Evolutionary conservation across 2,888 invertebrate genomes (phyloP).

Genomic region (Dicyrtomina minuta): DNA sequence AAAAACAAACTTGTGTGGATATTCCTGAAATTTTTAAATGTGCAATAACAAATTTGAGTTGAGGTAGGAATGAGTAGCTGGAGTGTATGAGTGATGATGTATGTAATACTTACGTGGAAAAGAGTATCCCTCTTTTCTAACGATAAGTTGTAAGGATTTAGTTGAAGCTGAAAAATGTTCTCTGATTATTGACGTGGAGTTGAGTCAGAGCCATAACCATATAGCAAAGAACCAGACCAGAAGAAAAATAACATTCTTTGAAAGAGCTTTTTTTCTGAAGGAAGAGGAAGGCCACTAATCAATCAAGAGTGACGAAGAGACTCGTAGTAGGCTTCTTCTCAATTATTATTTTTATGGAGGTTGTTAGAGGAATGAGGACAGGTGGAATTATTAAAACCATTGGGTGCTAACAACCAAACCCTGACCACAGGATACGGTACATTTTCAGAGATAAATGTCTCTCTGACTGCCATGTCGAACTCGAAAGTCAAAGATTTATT

Average conservation of each 20-base stretch:
- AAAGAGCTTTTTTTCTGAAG: conserved; percentile 4
- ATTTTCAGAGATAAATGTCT: conserved; percentile 37
- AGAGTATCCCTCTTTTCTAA: too few relatives aligned
- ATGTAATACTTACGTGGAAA: too few relatives aligned
- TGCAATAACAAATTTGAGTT: background rate
- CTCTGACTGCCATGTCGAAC: conserved; percentile 35
- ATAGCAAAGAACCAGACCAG: too few relatives aligned
- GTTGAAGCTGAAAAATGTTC: too few relatives aligned
- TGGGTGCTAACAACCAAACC: conserved; percentile 40
- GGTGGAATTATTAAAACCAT: conserved; percentile 38
- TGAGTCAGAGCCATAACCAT: background rate
- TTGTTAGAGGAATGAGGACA: conserved; percentile 34
- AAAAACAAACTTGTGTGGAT: too few relatives aligned
- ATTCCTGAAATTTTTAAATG: too few relatives aligned
- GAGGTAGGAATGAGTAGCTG: background rate
- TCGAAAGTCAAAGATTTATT: conserved; percentile 38
- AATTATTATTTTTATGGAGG: conserved; percentile 32
- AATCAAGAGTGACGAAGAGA: conserved; percentile 28
- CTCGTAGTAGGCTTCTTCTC: conserved; percentile 10
- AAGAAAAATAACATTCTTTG: conserved; percentile 10
- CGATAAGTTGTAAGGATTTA: too few relatives aligned
- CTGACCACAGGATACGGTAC: conserved; percentile 37
- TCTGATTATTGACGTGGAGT: background rate
- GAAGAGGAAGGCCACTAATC: conserved; percentile 34
- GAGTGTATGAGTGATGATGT: background rate